Evolutionary conservation across 2,888 invertebrate species (phyloP).

Genomic region (Tiphia femorata): DNA sequence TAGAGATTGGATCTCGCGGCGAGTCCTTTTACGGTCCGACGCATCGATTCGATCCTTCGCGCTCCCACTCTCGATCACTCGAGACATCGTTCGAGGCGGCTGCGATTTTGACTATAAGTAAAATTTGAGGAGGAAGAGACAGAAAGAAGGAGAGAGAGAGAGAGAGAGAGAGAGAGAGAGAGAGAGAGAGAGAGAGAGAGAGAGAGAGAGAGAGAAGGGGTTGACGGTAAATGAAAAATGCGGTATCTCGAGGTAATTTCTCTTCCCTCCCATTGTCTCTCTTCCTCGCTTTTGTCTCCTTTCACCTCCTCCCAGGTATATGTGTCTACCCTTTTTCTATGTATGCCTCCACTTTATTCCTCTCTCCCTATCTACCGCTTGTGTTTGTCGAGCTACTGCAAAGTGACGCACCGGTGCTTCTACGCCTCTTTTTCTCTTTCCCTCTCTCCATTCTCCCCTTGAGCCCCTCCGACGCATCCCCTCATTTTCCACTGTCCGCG

Average conservation of each 20-base stretch:
- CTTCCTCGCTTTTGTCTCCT: neutral
- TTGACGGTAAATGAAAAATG: conserved; percentile 33
- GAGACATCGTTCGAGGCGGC: no score
- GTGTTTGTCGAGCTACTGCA: conserved; percentile 56
- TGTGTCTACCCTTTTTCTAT: neutral
- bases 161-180: neutral
- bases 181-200: neutral
- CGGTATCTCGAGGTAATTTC: conserved; percentile 38
- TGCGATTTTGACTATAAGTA: no score
- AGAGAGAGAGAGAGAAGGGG: conserved; percentile 10
- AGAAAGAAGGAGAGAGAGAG: neutral
- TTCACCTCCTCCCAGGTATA: no score
- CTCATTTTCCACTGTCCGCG: conserved; percentile 26
- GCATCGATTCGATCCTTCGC: no score
- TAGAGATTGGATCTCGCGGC: no score
- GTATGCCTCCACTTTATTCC: conserved; percentile 18
- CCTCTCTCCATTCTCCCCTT: no score
- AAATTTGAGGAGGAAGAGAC: neutral
- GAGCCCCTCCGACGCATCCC: conserved; percentile 30
- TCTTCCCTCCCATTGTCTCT: neutral
- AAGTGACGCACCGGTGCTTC: no score
- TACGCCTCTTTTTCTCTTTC: no score
- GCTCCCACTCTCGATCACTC: no score
- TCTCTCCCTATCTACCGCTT: conserved; percentile 18
- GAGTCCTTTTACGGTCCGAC: no score